These are phyloP conservation scores for Crocidura indochinensis DNA, from an alignment of 2,797 vertebrate species.

Conservation along the genomic window DNA sequence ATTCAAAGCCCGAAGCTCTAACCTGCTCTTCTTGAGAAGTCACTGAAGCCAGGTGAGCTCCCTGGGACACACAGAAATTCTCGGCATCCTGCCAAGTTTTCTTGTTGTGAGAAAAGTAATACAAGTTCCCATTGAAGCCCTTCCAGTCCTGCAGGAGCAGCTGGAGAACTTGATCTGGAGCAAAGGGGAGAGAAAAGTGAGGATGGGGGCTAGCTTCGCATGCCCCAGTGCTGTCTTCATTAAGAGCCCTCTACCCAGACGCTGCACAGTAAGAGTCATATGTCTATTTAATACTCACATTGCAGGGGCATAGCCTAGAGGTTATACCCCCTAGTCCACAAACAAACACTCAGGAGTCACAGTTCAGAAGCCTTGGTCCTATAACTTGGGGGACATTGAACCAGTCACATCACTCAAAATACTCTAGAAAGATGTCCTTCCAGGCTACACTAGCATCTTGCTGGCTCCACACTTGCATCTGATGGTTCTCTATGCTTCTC, in stretches of 20 bases:
- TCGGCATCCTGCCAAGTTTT: slow-evolving; percentile 77
- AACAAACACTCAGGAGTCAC: neutral
- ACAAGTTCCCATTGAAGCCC: slow-evolving; percentile 6
- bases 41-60: slow-evolving; percentile 79
- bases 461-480: neutral
- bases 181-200: neutral
- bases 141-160: slow-evolving; percentile 66
- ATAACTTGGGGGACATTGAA: neutral
- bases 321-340: neutral
- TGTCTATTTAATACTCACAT: neutral
- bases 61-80: slow-evolving; percentile 67
- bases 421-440: neutral
- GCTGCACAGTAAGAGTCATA: neutral
- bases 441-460: neutral
- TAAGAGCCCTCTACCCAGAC: neutral
- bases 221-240: neutral
- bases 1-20: slow-evolving; percentile 4
- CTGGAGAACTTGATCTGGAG: slow-evolving; percentile 62
- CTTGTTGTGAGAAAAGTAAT: slow-evolving; percentile 73
- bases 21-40: slow-evolving; percentile 81
- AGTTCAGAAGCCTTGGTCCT: neutral
- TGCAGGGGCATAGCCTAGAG: neutral
- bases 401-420: neutral
- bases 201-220: neutral
- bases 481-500: neutral